Conservation (phyloP, 2,797 vertebrate genomes). For the Pristis pectinata region DNA sequence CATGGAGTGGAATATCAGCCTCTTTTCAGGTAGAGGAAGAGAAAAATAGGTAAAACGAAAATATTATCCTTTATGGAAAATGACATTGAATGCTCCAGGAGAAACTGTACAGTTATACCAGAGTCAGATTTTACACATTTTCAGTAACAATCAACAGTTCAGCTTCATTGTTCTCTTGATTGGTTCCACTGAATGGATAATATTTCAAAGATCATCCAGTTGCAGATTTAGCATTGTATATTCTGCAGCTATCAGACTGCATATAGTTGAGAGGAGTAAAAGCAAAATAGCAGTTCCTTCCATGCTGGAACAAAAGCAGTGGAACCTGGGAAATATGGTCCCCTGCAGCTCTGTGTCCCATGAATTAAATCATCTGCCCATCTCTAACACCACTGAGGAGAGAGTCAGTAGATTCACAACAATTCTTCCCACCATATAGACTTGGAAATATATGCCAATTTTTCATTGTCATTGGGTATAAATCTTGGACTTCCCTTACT, state of each 20-base stretch:
- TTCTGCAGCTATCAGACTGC: neutral
- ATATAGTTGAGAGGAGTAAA: neutral
- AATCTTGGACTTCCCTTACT: too few relatives aligned
- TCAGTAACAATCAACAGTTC: neutral
- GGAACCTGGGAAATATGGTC: neutral
- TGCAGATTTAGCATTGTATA: neutral
- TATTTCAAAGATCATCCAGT: neutral
- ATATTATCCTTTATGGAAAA: neutral
- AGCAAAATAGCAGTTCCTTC: neutral
- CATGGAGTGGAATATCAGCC: neutral
- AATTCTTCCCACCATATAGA: too few relatives aligned
- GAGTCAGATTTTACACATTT: neutral
- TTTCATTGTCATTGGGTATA: too few relatives aligned
- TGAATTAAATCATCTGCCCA: neutral
- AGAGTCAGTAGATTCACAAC: neutral
- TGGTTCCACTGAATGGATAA: neutral
- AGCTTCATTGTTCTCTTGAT: neutral
- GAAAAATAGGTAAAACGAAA: neutral
- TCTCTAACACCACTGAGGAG: neutral
- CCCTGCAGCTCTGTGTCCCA: neutral
- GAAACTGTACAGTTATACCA: neutral
- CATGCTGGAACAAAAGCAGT: too few relatives aligned
- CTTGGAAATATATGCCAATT: too few relatives aligned
- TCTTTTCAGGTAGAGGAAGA: too few relatives aligned
- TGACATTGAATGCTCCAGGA: neutral